Base-by-base conservation (phyloP, 1,140 invertebrate species). In the Spodoptera litura region DNA sequence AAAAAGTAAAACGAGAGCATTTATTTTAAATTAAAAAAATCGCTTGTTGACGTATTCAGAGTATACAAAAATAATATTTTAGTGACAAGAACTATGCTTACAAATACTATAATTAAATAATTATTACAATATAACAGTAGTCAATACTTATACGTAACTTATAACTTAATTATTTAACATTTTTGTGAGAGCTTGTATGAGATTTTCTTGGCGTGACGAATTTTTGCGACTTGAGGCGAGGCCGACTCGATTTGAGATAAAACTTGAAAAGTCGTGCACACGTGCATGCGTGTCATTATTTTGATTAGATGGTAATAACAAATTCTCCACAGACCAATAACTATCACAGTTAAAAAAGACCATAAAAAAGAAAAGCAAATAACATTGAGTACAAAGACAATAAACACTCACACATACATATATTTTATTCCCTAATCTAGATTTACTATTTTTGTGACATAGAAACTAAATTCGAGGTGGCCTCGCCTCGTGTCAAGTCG, bases 1-100 rank as follows among this genome's bases (percentile, higher is more conserved):
- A 83, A 83, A 71, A 70, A 12, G 44, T 53, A 64, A 52, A 61
- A 55, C 52, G 66, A 53, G 64, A 78, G 56, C 56, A 38, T 58
- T 78, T 68, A 38, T 77, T 20, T 77, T 20, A 35, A 55, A 31
- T 56, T 44, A 44, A 44, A 44, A 55, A 38, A 64, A 66, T 55
- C 52, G 38, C 59, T 77, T 77, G 61, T n/a, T 58, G 64, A 38
- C 61, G 61, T 64, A 35, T 31, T 72, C 68, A 71, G 68, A 71
- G 52, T 71, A 71, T 31, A 71, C 38, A 70, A 71, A 71, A 35
- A 55, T 55, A n/a, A 38, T 44, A 44, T 8, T 68, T 68, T 68
- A 68, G 27, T 56, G 52, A 55, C 68, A n/a, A 71, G 27, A 68
- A 71, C 68, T 71, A 55, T 11, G 51, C 68, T 56, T 38, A 71